Evolutionary conservation across 2,113 vertebrate genomes (phyloP).

Genomic region (Rhinichthys klamathensis): DNA sequence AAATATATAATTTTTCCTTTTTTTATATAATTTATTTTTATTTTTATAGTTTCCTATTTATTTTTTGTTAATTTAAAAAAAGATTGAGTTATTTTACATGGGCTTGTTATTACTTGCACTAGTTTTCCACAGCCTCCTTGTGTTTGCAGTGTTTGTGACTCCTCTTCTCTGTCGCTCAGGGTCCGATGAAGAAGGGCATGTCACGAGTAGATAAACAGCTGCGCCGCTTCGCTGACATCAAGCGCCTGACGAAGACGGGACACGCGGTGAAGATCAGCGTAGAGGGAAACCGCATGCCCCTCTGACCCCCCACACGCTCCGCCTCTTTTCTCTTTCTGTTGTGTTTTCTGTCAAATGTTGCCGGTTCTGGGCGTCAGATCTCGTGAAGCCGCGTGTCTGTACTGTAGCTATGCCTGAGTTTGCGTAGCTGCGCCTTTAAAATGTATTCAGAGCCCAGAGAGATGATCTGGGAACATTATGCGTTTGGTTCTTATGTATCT

Average conservation of each 20-base stretch:
- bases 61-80: too few relatives aligned
- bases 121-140: too few relatives aligned
- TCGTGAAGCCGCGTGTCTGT: constrained; percentile 21
- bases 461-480: background rate
- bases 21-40: too few relatives aligned
- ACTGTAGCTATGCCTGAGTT: constrained; percentile 21
- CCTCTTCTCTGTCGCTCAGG: constrained; percentile 71
- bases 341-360: constrained; percentile 9
- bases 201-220: constrained; percentile 98
- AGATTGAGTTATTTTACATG: too few relatives aligned
- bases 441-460: background rate
- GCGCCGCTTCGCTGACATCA: constrained; percentile 93
- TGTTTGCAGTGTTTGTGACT: too few relatives aligned
- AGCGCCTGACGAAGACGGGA: constrained; percentile 89
- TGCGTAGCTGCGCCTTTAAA: background rate
- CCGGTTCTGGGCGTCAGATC: background rate
- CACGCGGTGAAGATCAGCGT: constrained; percentile 99
- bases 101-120: too few relatives aligned
- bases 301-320: constrained; percentile 75
- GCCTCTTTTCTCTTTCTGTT: background rate
- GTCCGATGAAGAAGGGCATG: constrained; percentile 90
- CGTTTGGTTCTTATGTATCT: constrained; percentile 43
- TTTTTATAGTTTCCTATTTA: too few relatives aligned
- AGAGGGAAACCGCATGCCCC: constrained; percentile 96
- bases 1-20: background rate